These are phyloP conservation scores for Chirona hameri DNA, from an alignment of 2,888 invertebrate species.

Conservation along the genomic window DNA sequence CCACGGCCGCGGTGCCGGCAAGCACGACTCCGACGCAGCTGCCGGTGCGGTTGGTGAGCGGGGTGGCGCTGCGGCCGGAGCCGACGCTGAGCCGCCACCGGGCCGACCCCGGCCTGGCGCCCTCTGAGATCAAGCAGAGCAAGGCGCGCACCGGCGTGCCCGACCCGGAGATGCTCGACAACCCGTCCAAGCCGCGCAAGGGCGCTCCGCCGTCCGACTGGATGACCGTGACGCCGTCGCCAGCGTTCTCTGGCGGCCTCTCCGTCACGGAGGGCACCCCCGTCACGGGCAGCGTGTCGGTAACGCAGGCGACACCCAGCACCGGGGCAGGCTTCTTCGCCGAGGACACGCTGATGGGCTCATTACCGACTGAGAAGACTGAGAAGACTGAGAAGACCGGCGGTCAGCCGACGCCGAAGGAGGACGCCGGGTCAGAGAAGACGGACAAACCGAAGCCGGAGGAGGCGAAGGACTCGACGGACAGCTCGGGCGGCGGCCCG, in stretches of 20 bases:
- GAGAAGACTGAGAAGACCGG: neutral
- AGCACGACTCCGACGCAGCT: too few species aligned
- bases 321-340: neutral
- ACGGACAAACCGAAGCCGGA: neutral
- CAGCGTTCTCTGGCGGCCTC: neutral
- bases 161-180: conserved; percentile 3
- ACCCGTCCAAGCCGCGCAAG: conserved; percentile 24
- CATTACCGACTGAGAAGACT: neutral
- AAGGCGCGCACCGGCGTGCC: neutral
- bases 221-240: neutral
- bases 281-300: neutral
- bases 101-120: neutral
- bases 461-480: neutral
- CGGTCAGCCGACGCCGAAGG: neutral
- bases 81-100: conserved; percentile 23
- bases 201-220: neutral
- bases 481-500: neutral
- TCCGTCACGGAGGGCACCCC: neutral
- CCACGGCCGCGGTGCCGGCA: neutral
- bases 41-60: neutral
- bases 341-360: neutral
- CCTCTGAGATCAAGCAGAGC: neutral
- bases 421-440: neutral
- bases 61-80: neutral
- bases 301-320: too few species aligned